These are phyloP conservation scores for Maniola hyperantus DNA, from an alignment of 2,888 invertebrate species.

Conservation along the genomic window DNA sequence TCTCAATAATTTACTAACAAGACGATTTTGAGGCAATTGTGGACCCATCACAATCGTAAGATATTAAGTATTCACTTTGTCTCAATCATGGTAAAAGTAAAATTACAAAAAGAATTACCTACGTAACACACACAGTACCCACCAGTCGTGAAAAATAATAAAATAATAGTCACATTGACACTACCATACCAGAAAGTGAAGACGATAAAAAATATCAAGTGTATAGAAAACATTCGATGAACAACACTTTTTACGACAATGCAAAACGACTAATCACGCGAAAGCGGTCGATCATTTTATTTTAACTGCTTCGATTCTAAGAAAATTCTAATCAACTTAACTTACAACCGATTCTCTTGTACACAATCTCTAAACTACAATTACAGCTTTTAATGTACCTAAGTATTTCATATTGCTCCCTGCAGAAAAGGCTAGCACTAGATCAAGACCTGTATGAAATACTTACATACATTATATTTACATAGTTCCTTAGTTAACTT, in stretches of 20 bases:
- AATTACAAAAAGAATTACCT: too few relatives aligned
- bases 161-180: slow-evolving; percentile 42
- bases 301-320: neutral
- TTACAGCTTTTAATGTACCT: too few relatives aligned
- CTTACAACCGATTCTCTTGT: too few relatives aligned
- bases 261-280: slow-evolving; percentile 25
- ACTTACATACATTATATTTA: neutral
- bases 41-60: too few relatives aligned
- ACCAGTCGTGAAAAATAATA: neutral
- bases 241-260: slow-evolving; percentile 22
- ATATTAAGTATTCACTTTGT: neutral
- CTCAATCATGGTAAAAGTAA: neutral
- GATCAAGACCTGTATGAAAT: too few relatives aligned
- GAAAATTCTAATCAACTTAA: too few relatives aligned
- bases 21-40: too few relatives aligned
- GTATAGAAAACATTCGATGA: slow-evolving; percentile 25
- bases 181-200: slow-evolving; percentile 33
- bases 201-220: slow-evolving; percentile 35
- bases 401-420: too few relatives aligned
- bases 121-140: neutral
- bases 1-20: too few relatives aligned
- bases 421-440: too few relatives aligned
- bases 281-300: slow-evolving; percentile 23
- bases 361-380: too few relatives aligned
- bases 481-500: neutral